Conservation (phyloP, 2,113 vertebrate species). For the Empidonax alnorum region DNA sequence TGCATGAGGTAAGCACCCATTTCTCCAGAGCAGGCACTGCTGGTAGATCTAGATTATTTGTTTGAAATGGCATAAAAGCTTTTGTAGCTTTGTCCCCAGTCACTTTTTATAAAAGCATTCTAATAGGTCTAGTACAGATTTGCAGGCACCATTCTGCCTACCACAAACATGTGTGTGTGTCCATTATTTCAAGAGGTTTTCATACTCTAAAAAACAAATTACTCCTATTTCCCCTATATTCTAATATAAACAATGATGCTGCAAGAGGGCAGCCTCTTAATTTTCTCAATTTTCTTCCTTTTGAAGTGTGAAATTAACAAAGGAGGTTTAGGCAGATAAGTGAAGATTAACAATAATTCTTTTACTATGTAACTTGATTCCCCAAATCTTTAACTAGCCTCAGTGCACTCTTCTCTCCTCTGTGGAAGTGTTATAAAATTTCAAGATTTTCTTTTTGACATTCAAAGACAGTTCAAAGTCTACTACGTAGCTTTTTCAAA, state of each 20-base stretch:
- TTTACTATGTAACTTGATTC: not conserved
- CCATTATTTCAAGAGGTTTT: not conserved
- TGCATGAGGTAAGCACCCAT: not conserved
- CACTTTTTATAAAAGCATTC: not conserved
- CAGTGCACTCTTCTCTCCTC: not conserved
- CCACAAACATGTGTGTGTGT: not conserved
- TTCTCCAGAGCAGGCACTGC: not conserved
- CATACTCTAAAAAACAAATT: not conserved
- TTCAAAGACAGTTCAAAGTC: not conserved
- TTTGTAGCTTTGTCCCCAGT: not conserved
- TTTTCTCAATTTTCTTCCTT: not conserved
- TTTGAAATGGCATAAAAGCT: not conserved
- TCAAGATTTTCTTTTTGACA: not conserved
- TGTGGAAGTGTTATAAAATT: not conserved
- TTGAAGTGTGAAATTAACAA: not conserved
- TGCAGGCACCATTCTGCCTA: not conserved
- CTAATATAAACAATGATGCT: not conserved
- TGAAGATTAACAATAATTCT: not conserved
- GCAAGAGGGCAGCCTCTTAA: not conserved
- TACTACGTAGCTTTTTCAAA: not conserved
- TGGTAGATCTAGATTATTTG: not conserved
- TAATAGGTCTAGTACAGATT: not conserved
- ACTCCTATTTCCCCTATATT: not conserved
- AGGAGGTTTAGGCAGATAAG: not conserved
- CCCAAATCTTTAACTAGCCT: not conserved